phyloP scores from a whole-genome alignment of 2,888 invertebrate species.

The Acronicta leporina region DNA sequence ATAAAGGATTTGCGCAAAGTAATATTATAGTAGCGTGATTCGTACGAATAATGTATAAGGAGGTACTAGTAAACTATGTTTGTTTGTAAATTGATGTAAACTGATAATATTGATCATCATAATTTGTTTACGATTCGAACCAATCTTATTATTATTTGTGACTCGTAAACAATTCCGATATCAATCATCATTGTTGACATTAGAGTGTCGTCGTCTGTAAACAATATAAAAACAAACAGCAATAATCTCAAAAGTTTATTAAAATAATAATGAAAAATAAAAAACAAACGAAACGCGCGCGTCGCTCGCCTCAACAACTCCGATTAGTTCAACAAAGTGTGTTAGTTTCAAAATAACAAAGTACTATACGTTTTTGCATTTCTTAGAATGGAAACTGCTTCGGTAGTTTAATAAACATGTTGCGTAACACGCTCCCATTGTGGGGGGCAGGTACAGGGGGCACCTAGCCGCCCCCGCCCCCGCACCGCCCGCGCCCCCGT shows the following conservation, averaged over 20 bases:
- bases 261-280: conserved; percentile 60
- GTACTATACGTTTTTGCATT: conserved; percentile 68
- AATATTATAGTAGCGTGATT: too few species aligned
- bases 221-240: conserved; percentile 19
- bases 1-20: too few species aligned
- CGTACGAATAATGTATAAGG: too few species aligned
- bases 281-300: conserved; percentile 47
- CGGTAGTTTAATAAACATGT: conserved; percentile 61
- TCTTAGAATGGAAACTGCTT: conserved; percentile 59
- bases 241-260: conserved; percentile 57
- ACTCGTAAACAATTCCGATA: not conserved
- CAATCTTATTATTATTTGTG: not conserved
- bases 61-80: too few species aligned
- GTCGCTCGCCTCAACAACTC: conserved; percentile 32
- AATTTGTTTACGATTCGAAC: conserved; percentile 3
- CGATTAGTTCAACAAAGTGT: conserved; percentile 52
- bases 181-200: conserved; percentile 1
- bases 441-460: conserved; percentile 6
- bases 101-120: not conserved
- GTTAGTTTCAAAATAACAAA: conserved; percentile 66
- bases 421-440: conserved; percentile 45
- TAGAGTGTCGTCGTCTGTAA: conserved; percentile 3
- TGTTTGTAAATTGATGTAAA: not conserved
- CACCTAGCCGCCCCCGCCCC: not conserved
- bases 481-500: conserved; percentile 1